Evolutionary conservation across 2,888 invertebrate genomes (phyloP).

Genomic region (Zonitis immaculata): DNA sequence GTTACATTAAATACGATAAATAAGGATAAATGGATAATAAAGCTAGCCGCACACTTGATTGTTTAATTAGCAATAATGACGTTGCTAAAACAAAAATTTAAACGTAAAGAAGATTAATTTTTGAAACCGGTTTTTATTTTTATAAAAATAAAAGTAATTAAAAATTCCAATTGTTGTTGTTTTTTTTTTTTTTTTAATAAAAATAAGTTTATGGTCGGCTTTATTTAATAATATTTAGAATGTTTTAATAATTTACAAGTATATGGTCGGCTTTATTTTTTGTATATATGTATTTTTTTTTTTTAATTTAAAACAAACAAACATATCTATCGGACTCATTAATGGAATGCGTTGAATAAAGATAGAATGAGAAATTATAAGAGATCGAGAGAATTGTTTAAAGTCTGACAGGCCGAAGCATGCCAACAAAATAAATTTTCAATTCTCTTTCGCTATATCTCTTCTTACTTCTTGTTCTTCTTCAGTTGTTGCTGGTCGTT

Average conservation of each 20-base stretch:
- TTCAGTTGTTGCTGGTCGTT: no score
- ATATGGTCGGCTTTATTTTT: background rate
- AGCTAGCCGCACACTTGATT: conserved; percentile 21
- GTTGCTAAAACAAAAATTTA: conserved; percentile 9
- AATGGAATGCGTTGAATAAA: background rate
- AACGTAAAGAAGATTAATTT: conserved; percentile 3
- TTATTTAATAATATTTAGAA: no score
- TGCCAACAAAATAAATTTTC: conserved; percentile 16
- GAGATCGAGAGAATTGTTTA: conserved; percentile 8
- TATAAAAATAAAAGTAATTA: no score
- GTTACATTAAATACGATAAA: conserved; percentile 17
- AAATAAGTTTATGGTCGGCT: no score
- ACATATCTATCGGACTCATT: background rate
- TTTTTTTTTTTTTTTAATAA: no score
- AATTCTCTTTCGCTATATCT: background rate
- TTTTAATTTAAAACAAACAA: background rate
- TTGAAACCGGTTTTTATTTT: background rate
- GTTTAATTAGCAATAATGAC: conserved; percentile 20
- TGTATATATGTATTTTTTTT: no score
- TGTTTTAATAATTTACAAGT: background rate
- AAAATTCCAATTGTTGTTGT: no score
- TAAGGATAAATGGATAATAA: conserved; percentile 15
- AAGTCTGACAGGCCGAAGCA: conserved; percentile 11
- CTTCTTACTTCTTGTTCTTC: background rate
- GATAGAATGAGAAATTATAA: background rate